A percentile compares a stretch with the other conserved stretches of the same genome.
Evolutionary conservation across 2,797 vertebrate genomes (phyloP).

Genomic region (Cirrhinus molitorella): DNA sequence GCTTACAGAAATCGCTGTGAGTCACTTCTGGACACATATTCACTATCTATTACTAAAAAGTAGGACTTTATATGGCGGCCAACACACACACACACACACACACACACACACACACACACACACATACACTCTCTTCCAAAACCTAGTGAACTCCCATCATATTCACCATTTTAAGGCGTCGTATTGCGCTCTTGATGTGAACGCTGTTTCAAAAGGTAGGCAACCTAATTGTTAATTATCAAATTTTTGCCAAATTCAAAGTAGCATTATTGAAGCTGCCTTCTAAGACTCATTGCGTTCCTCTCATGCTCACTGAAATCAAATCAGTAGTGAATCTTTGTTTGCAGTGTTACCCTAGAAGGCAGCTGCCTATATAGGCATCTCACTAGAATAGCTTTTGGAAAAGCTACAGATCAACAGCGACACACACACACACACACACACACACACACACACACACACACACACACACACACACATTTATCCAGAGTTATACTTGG

Average conservation of each 20-base stretch:
- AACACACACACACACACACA: background rate
- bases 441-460: background rate
- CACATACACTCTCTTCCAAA: background rate
- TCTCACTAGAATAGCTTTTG: background rate
- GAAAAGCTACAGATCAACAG: background rate
- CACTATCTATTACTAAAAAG: background rate
- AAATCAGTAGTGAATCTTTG: background rate
- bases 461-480: background rate
- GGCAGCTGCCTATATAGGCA: background rate
- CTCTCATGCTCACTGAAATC: background rate
- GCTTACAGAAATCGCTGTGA: conserved; percentile 9
- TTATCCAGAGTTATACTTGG: conserved; percentile 36
- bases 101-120: background rate
- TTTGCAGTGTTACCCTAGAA: background rate
- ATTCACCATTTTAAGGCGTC: background rate
- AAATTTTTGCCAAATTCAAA: background rate
- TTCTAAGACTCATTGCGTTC: background rate
- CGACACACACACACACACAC: conserved; percentile 16
- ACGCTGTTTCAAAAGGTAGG: background rate
- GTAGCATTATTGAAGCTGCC: background rate
- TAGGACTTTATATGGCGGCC: background rate
- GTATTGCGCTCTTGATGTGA: background rate
- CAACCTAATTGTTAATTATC: too few species aligned
- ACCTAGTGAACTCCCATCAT: background rate
- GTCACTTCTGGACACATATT: conserved; percentile 19